Base-by-base conservation (phyloP, 1,140 invertebrate genomes). In the Eupeodes corollae region DNA sequence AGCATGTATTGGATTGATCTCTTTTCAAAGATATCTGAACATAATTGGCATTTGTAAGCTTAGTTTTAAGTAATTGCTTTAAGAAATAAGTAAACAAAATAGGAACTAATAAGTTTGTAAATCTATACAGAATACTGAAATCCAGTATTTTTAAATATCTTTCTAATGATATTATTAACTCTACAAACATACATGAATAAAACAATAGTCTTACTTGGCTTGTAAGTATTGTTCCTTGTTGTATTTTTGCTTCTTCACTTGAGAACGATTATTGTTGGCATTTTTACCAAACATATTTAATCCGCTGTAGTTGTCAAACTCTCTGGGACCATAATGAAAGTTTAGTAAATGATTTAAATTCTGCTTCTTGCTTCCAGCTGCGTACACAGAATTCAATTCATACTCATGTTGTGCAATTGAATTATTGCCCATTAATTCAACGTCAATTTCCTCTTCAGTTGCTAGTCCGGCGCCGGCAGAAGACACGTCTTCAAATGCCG, bases 181-280 rank as follows among this genome's bases (percentile, higher is more conserved):
- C 12, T 35, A 35, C 13, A 33, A 33, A 33, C 13, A 33, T 6
- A 35, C 14, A 3, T n/a, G 12, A n/a, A 10, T 5, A 35, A n/a
- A 35, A 35, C 12, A 6, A 10, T 35, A 43, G 8, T 26, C 42
- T 46, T 76, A 94, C 89, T 93, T 93, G 32, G 90, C 90, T 72
- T 94, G 89, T 32, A 97, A 71, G 69, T 91, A 97, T 57, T 91
- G 83, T 67, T 96, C 88, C 68, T 92, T 91, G 69, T 87, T 91
- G 68, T 90, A 92, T 60, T 83, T 84, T 56, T 81, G 79, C 19
- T 75, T 73, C 47, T 58, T 75, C 70, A 47, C 73, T 64, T 70
- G 64, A 58, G 49, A 26, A 15, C 70, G 56, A 48, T 65, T 54
- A 50, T 56, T 53, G 55, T 57, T 43, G 57, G 59, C 55, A 56